phyloP scores from a whole-genome alignment of 2,113 vertebrate species.

The Phalacrocorax carbo region DNA sequence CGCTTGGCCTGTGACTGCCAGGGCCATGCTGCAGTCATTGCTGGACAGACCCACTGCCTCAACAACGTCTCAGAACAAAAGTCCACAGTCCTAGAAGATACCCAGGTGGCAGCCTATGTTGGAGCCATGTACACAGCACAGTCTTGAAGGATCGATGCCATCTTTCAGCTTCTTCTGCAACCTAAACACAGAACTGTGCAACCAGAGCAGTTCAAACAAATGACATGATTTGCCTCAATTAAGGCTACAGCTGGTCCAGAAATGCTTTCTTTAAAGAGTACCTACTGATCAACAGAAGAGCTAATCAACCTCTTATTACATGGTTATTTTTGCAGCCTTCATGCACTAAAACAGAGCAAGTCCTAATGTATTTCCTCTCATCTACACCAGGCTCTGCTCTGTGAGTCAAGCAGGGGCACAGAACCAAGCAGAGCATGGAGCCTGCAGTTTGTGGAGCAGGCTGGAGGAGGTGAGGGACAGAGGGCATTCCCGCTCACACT shows the following conservation, averaged over 20 bases:
- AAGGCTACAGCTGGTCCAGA: slow-evolving; percentile 31
- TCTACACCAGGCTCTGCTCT: not conserved
- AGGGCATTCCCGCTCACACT: not conserved
- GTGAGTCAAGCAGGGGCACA: not conserved
- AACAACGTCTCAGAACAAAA: slow-evolving; percentile 44
- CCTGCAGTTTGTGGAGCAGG: not conserved
- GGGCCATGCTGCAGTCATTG: slow-evolving; percentile 68
- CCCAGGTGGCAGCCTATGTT: not conserved
- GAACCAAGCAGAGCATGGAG: not conserved
- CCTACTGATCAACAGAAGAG: not conserved
- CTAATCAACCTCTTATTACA: not conserved
- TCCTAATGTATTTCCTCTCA: not conserved
- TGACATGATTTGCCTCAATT: not conserved
- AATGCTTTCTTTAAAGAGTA: not conserved
- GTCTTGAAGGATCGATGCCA: not conserved
- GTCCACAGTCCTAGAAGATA: not conserved
- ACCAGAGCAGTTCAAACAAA: slow-evolving; percentile 6
- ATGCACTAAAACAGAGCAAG: not conserved
- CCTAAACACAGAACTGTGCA: not conserved
- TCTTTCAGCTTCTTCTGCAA: not conserved
- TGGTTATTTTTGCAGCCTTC: slow-evolving; percentile 17
- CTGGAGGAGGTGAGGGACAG: not conserved
- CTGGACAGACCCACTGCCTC: slow-evolving; percentile 47
- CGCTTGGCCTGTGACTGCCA: slow-evolving; percentile 63
- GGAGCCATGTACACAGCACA: not conserved